phyloP scores from a whole-genome alignment of 2,888 invertebrate genomes.

The Hyposoter didymator region DNA sequence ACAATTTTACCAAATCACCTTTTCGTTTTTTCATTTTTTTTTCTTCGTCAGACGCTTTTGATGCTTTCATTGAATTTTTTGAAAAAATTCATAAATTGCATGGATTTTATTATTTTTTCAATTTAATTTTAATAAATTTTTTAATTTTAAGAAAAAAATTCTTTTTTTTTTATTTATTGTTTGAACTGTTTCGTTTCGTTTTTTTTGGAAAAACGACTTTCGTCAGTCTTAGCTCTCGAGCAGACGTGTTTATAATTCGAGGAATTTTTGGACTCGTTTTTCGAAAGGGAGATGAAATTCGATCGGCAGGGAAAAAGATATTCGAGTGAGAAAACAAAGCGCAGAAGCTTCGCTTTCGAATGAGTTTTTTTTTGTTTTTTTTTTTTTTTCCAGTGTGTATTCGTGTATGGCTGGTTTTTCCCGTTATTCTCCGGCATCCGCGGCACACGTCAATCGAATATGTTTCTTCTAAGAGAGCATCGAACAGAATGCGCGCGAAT shows the following conservation, averaged over 20 bases:
- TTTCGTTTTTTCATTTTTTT: too few relatives aligned
- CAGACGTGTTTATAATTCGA: neutral
- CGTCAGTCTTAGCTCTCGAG: too few relatives aligned
- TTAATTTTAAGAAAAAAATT: too few relatives aligned
- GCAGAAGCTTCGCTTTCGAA: conserved; percentile 61
- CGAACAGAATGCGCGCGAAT: conserved; percentile 16
- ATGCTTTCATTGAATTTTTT: too few relatives aligned
- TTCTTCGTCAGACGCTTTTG: too few relatives aligned
- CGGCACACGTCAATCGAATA: conserved; percentile 53
- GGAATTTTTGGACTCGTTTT: conserved; percentile 6
- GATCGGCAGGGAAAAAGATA: conserved; percentile 31
- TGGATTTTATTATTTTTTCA: too few relatives aligned
- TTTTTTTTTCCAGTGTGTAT: neutral
- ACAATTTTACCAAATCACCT: too few relatives aligned
- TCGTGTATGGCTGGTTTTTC: conserved; percentile 65
- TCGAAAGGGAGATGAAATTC: conserved; percentile 55
- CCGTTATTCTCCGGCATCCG: conserved; percentile 72
- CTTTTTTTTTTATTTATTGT: neutral
- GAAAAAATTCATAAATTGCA: too few relatives aligned
- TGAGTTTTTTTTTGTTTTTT: conserved; percentile 13
- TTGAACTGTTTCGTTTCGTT: neutral
- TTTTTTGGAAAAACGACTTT: too few relatives aligned
- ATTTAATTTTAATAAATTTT: too few relatives aligned
- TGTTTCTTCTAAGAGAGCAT: conserved; percentile 46
- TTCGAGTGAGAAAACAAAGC: conserved; percentile 22